Evolutionary conservation across 2,888 invertebrate genomes (phyloP).

Genomic region (Phaedon cochleariae): DNA sequence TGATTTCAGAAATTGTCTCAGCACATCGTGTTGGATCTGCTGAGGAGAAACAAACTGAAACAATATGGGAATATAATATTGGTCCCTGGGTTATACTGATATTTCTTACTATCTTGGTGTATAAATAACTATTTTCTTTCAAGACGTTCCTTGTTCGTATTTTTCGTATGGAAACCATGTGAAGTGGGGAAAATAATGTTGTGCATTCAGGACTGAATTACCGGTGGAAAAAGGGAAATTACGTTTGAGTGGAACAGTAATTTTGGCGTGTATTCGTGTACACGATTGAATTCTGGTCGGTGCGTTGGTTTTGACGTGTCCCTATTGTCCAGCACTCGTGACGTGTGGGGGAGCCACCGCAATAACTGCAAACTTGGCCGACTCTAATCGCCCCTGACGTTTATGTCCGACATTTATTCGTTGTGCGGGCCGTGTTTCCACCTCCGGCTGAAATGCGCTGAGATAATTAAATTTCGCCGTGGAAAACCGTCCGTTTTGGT

Average conservation of each 20-base stretch:
- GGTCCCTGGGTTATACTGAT: no score
- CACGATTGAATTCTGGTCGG: conserved; percentile 43
- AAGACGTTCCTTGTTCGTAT: no score
- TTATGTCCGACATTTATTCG: conserved; percentile 47
- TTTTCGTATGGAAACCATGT: no score
- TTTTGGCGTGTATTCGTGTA: conserved; percentile 32
- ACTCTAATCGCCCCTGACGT: conserved; percentile 48
- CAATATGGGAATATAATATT: no score
- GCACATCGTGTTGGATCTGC: no score
- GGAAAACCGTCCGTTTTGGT: neutral
- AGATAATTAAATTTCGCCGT: neutral
- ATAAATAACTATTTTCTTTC: no score
- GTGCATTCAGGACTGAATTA: neutral
- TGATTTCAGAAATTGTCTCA: no score
- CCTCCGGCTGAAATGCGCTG: neutral
- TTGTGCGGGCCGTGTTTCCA: neutral
- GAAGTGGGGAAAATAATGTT: neutral
- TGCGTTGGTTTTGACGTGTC: conserved; percentile 48
- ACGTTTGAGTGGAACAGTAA: conserved; percentile 29
- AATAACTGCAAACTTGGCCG: conserved; percentile 45
- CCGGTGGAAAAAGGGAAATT: conserved; percentile 16
- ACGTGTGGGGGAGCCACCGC: conserved; percentile 35
- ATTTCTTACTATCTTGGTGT: no score
- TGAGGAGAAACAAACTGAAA: no score
- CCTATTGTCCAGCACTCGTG: conserved; percentile 35